Evolutionary conservation across 2,113 vertebrate species (phyloP).

Genomic region (Sylvilagus bachmani): DNA sequence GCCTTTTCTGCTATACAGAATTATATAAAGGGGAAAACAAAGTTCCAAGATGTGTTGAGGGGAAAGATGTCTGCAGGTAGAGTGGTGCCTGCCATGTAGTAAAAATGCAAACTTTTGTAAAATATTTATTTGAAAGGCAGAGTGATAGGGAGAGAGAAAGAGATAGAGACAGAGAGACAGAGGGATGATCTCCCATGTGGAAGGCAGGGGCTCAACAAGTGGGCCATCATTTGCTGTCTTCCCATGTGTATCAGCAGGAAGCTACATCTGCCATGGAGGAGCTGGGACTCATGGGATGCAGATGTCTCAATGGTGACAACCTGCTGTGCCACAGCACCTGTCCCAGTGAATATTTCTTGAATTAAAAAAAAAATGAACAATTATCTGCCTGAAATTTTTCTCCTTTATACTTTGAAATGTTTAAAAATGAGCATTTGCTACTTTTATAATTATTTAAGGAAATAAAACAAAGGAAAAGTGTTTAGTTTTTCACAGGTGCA

Average conservation of each 20-base stretch:
- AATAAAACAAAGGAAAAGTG: neutral
- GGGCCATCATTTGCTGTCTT: no score
- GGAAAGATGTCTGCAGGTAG: neutral
- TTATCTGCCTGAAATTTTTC: neutral
- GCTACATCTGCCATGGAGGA: no score
- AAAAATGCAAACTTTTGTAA: neutral
- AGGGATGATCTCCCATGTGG: no score
- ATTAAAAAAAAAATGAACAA: neutral
- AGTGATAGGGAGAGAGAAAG: no score
- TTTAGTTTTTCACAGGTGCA: neutral
- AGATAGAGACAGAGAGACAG: no score
- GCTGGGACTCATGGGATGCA: no score
- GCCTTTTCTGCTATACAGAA: neutral
- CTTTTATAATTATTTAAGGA: slow-evolving; percentile 49
- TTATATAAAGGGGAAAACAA: neutral
- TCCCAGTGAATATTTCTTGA: neutral
- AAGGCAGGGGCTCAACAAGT: no score
- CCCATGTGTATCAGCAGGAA: no score
- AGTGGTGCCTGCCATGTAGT: neutral
- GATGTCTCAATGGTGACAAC: no score
- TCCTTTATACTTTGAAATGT: neutral
- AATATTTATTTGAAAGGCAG: no score
- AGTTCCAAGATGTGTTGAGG: neutral
- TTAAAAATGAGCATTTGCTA: neutral
- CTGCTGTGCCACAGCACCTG: no score